A percentile compares a stretch with the other conserved stretches of the same genome.
phyloP scores from a whole-genome alignment of 2,113 vertebrate genomes.

The Chrysochloris asiatica region DNA sequence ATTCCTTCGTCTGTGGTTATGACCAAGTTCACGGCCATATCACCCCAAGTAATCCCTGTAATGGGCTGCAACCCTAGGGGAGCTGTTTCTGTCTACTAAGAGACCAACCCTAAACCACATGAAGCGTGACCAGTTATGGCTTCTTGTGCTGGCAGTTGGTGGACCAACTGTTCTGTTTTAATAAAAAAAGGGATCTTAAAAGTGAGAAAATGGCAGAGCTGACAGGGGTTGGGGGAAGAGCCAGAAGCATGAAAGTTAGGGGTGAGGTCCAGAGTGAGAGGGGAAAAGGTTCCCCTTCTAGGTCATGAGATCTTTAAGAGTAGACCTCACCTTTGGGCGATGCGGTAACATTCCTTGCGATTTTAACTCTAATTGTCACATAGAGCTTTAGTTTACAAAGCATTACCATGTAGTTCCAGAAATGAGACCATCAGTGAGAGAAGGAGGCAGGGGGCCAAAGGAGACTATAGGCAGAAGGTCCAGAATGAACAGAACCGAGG shows the following conservation, averaged over 20 bases:
- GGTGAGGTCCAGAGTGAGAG: no score
- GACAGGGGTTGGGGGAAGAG: not conserved
- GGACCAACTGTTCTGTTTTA: not conserved
- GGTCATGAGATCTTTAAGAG: not conserved
- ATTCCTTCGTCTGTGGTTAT: slow-evolving; percentile 44
- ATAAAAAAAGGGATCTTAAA: slow-evolving; percentile 1
- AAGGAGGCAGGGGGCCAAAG: not conserved
- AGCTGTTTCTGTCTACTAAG: slow-evolving; percentile 51
- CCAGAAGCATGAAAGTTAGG: not conserved
- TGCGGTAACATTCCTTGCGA: not conserved
- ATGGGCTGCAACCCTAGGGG: not conserved
- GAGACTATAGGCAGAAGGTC: not conserved
- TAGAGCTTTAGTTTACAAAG: not conserved
- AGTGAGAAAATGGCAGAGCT: not conserved
- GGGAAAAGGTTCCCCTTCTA: not conserved
- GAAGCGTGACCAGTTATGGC: slow-evolving; percentile 23
- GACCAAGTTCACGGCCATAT: slow-evolving; percentile 7
- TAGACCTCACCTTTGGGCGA: not conserved
- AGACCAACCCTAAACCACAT: slow-evolving; percentile 19
- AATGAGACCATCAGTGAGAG: not conserved
- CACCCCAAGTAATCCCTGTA: not conserved
- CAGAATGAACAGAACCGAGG: not conserved
- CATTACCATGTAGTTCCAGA: not conserved
- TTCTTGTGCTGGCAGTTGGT: not conserved
- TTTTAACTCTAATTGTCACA: not conserved